A percentile compares a stretch with the other conserved stretches of the same genome.
Evolutionary conservation across 1,140 invertebrate species (phyloP).

Genomic region (Ips nitidus): DNA sequence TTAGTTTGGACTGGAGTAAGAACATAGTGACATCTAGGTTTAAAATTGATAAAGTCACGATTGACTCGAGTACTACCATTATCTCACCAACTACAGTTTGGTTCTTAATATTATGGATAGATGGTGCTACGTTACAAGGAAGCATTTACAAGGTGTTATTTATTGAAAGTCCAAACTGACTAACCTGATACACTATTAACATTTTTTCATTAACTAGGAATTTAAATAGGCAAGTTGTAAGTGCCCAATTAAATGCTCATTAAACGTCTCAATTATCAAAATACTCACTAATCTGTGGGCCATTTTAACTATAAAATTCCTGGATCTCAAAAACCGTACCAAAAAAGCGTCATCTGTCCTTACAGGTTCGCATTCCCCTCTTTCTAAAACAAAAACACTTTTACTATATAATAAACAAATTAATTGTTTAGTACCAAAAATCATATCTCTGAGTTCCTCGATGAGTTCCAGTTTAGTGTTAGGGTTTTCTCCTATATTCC

Average conservation of each 20-base stretch:
- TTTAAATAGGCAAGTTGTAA: not conserved
- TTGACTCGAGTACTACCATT: no score
- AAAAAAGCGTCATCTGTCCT: conserved; percentile 82
- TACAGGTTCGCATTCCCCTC: conserved; percentile 71
- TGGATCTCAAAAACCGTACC: conserved; percentile 77
- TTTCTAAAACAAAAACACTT: conserved; percentile 57
- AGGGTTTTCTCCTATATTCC: conserved; percentile 57
- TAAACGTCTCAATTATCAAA: not conserved
- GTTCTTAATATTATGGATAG: no score
- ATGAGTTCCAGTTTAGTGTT: conserved; percentile 53
- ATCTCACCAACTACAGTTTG: no score
- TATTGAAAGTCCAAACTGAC: no score
- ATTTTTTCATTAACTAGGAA: not conserved
- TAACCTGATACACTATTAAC: no score
- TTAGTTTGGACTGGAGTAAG: not conserved
- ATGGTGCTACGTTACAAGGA: no score
- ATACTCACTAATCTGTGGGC: conserved; percentile 77
- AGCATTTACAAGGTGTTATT: no score
- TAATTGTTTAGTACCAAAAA: conserved; percentile 62
- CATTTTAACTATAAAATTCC: conserved; percentile 76
- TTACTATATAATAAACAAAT: not conserved
- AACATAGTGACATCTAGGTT: not conserved
- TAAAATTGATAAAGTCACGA: no score
- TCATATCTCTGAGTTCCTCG: conserved; percentile 71
- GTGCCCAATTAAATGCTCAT: not conserved